Evolutionary conservation across 2,113 vertebrate genomes (phyloP).

Genomic region (Theropithecus gelada): DNA sequence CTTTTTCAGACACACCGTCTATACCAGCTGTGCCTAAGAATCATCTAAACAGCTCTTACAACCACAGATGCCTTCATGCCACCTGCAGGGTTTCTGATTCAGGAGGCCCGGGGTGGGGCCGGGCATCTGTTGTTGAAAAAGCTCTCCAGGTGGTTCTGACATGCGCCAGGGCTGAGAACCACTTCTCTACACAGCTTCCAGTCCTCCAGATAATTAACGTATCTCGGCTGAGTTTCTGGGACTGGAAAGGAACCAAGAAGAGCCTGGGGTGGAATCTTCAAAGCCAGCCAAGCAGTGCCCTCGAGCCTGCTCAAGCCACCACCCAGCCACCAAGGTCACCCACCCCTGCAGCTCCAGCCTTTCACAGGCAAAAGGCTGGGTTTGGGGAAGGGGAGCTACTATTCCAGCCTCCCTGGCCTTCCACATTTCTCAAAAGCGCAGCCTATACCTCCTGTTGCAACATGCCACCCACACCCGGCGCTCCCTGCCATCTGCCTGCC

Average conservation of each 20-base stretch:
- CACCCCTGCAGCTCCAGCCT: too few species aligned
- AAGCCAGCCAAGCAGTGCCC: background rate
- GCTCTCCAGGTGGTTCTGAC: background rate
- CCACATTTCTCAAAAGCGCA: background rate
- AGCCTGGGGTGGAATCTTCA: background rate
- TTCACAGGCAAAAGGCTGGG: background rate
- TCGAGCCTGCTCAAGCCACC: accelerated
- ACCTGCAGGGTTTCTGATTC: constrained; percentile 1
- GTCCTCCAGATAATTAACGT: background rate
- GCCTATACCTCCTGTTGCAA: background rate
- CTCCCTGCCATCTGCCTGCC: constrained; percentile 38
- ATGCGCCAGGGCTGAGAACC: background rate
- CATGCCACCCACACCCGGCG: background rate
- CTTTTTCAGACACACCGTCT: background rate
- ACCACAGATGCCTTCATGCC: background rate
- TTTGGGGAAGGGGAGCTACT: too few species aligned
- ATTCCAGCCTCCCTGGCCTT: background rate
- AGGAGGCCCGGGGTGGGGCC: background rate
- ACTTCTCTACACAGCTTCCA: background rate
- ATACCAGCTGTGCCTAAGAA: background rate
- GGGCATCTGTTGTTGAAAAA: background rate
- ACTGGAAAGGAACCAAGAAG: background rate
- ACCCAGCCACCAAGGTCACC: too few species aligned
- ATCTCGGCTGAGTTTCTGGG: background rate
- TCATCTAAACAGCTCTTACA: background rate